Conservation (phyloP, 2,113 vertebrate species). For the Leptobrachium ailaonicum region DNA sequence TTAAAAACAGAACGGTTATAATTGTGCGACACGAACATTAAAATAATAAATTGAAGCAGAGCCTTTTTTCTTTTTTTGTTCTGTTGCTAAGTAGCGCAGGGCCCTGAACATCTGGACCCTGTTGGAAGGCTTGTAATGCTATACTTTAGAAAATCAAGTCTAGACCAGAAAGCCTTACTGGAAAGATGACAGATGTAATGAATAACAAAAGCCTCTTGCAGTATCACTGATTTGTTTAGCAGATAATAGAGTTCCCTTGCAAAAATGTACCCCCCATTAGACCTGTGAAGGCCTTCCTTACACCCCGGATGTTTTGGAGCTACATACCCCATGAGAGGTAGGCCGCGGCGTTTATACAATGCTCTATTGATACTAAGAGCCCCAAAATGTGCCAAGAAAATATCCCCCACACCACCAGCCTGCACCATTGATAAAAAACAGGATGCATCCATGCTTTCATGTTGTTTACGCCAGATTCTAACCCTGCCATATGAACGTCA, state of each 20-base stretch:
- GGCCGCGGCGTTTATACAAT: no score
- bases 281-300: no score
- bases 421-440: no score
- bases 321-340: no score
- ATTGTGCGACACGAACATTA: slow-evolving; percentile 4
- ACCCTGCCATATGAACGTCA: no score
- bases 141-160: slow-evolving; percentile 3
- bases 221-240: not conserved
- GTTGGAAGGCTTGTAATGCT: not conserved
- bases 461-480: no score
- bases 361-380: no score
- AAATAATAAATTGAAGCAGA: not conserved
- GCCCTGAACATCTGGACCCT: not conserved
- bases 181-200: not conserved
- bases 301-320: no score
- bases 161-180: slow-evolving; percentile 1
- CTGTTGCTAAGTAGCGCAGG: not conserved
- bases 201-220: not conserved
- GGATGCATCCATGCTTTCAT: no score
- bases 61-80: not conserved
- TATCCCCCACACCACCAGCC: no score
- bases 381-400: no score
- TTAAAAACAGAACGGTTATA: slow-evolving; percentile 12
- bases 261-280: no score
- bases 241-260: not conserved